Base-by-base conservation (phyloP, 2,888 invertebrate genomes). In the Carterocephalus palaemon region DNA sequence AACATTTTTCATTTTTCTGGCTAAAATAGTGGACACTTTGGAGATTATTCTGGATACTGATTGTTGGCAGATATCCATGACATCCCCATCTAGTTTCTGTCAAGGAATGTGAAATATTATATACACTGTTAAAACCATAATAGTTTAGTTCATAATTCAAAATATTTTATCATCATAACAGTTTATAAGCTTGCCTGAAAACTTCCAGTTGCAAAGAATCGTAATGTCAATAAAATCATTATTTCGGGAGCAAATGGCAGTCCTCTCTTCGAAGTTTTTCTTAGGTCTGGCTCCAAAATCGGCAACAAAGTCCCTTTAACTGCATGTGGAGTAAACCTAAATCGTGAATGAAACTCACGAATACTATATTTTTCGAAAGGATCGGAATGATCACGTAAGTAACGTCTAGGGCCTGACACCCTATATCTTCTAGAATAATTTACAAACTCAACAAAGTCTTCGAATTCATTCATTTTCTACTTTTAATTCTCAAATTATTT, bases 191-290 rank as follows among this genome's bases (percentile, higher is more conserved):
- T 40, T 17, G 53, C 52, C 53, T 52, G 50, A 49, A 52, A 49
- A 48, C 50, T 45, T 5, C 55, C 55, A 6, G 53, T 56, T 28
- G 56, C 52, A 10, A 41, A 53, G 38, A 40, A 52, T 1, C 42
- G 37, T 33, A 47, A 38, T 13, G 47, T 33, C 32, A 37, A 13
- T 28, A 57, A 24, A 9, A 53, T 9, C 53, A 57, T 54, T 42
- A 54, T 46, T 51, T 56, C 53, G 1, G 55, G 51, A n/a, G 55
- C 46, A 46, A 53, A 56, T 15, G 53, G 55, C 17, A 56, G 26
- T 8, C 54, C 53, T 41, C 54, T 53, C 31, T 38, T 54, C 4
- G 47, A 26, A 33, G 43, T 33, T 24, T 46, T 48, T 9, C 6
- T 43, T 17, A 54, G 15, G 6, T 48, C 37, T 3, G 43, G 23